A percentile compares a stretch with the other conserved stretches of the same genome.
phyloP scores from a whole-genome alignment of 2,113 vertebrate species.

The Macheiramphus alcinus region DNA sequence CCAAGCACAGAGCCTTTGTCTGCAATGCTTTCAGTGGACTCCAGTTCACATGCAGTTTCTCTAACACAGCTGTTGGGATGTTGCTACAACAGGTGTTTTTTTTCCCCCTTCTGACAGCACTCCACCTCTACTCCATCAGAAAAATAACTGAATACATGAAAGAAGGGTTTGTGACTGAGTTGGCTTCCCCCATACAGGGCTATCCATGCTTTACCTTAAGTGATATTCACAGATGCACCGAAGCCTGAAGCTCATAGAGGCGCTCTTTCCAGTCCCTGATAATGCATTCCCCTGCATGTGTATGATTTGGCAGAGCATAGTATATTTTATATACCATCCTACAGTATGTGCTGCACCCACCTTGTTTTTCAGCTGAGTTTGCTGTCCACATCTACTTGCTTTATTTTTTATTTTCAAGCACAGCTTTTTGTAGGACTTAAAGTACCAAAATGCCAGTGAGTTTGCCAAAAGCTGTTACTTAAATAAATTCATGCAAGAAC shows the following conservation, averaged over 20 bases:
- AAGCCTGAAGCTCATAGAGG: background rate
- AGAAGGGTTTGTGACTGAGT: background rate
- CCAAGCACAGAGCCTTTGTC: background rate
- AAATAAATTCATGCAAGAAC: background rate
- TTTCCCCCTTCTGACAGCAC: background rate
- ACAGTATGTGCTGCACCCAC: background rate
- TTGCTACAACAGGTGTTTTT: background rate
- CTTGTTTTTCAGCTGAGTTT: background rate
- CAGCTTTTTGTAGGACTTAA: background rate
- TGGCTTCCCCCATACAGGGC: background rate
- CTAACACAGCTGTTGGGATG: background rate
- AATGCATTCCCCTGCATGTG: background rate
- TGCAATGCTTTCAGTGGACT: background rate
- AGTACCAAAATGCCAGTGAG: background rate
- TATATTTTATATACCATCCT: background rate
- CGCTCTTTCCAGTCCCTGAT: background rate
- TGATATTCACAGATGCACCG: background rate
- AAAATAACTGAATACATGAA: background rate
- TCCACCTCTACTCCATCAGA: background rate
- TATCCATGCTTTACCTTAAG: background rate
- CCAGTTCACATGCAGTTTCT: background rate
- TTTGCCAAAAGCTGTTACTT: conserved; percentile 12
- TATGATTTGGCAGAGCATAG: background rate
- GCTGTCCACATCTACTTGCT: background rate
- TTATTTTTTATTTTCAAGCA: conserved; percentile 11